Percentiles rank a stretch among this genome's conserved stretches.
Evolutionary conservation across 2,888 invertebrate species (phyloP).

Genomic region (Ormyrus rosae): DNA sequence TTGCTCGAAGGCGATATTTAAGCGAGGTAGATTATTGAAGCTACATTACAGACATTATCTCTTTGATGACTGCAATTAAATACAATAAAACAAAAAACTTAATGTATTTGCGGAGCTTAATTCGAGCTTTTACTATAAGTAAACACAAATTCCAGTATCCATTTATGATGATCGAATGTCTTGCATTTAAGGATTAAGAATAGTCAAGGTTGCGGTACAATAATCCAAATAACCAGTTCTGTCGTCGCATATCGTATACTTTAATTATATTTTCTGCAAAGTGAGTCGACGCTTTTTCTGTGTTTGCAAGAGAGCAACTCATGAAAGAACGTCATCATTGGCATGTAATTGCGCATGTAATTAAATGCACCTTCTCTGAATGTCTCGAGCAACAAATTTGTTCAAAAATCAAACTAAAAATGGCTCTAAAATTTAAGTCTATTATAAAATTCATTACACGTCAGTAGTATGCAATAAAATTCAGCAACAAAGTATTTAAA

Average conservation of each 20-base stretch:
- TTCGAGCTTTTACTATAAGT: too few relatives aligned
- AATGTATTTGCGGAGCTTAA: too few relatives aligned
- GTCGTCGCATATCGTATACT: not conserved
- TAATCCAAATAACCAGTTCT: not conserved
- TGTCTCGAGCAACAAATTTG: not conserved
- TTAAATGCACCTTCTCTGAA: not conserved
- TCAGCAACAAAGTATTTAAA: conserved; percentile 10
- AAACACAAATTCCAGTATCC: too few relatives aligned
- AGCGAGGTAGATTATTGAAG: too few relatives aligned
- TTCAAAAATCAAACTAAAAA: not conserved
- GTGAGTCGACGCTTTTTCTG: conserved; percentile 30
- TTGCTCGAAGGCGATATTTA: too few relatives aligned
- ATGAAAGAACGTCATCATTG: not conserved
- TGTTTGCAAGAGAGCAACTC: conserved; percentile 15
- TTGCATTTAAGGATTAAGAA: not conserved
- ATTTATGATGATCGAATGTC: conserved; percentile 1
- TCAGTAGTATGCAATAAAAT: not conserved
- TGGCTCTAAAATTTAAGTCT: not conserved
- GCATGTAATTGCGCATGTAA: not conserved
- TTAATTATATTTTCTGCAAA: conserved; percentile 12
- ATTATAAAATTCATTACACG: not conserved
- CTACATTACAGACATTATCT: too few relatives aligned
- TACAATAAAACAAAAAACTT: too few relatives aligned
- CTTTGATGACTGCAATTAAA: too few relatives aligned
- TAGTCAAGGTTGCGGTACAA: conserved; percentile 10